phyloP scores from a whole-genome alignment of 2,888 invertebrate genomes.

The Ethmia dodecea region DNA sequence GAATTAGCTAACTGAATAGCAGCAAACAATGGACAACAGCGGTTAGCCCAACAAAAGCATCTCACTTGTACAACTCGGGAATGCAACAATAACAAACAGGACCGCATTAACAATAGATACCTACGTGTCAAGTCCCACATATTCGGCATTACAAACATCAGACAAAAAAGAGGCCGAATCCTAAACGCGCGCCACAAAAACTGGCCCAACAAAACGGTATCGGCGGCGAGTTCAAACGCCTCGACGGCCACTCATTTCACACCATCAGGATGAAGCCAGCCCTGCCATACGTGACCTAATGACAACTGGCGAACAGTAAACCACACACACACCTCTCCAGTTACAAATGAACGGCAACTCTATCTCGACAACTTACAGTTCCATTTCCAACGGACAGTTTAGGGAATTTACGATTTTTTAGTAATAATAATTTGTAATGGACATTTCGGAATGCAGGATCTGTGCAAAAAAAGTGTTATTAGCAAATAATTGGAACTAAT shows the following conservation, averaged over 20 bases:
- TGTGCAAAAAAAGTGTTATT: conserved; percentile 47
- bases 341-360: conserved; percentile 24
- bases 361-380: conserved; percentile 22
- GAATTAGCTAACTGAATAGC: conserved; percentile 8
- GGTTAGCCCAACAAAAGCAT: conserved; percentile 11
- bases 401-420: conserved; percentile 18
- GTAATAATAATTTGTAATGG: conserved; percentile 27
- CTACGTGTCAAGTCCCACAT: conserved; percentile 76
- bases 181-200: conserved; percentile 69
- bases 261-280: conserved; percentile 52
- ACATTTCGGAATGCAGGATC: conserved; percentile 37
- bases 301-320: conserved; percentile 39
- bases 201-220: conserved; percentile 62
- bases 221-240: conserved; percentile 60
- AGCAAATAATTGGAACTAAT: conserved; percentile 46
- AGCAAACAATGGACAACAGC: conserved; percentile 1
- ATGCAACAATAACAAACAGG: conserved; percentile 64
- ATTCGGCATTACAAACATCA: conserved; percentile 71
- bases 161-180: conserved; percentile 69
- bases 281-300: conserved; percentile 62
- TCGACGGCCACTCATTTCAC: conserved; percentile 65
- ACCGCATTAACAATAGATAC: conserved; percentile 67
- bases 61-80: conserved; percentile 32
- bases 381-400: conserved; percentile 3
- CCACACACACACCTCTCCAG: conserved; percentile 23